Base-by-base conservation (phyloP, 2,797 vertebrate genomes). In the Benthosema pterotum region DNA sequence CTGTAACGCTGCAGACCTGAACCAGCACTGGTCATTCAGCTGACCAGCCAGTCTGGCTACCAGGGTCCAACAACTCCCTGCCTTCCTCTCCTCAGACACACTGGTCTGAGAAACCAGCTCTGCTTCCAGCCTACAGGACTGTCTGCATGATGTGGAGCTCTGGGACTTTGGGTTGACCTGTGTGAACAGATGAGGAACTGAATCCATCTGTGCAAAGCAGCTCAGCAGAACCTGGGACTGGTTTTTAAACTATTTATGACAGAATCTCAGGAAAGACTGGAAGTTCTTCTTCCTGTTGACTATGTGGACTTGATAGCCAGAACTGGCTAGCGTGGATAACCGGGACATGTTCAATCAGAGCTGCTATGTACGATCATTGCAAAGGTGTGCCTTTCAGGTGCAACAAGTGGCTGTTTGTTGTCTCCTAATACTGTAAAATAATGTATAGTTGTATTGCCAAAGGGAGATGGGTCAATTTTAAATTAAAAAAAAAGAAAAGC, bases 21-120 rank as follows among this genome's bases (percentile, higher is more conserved):
- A 83, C 75, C 96, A 98, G 83, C 93, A 85, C 43, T 99, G 97
- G 97, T 58, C 83, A 50, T 94, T 98, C 78, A 92, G 90, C 66
- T 98, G 94, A 94, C 74, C 68, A 52, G 32, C 42, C 52, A 11
- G 43, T 57, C 57, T 15, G 42, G 15, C 62, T 45, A 14, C 22
- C 16, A n/a, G 3, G 65, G 73, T 83, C 50, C 47, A 59, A 60
- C 57, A 71, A 65, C 52, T 62, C 68, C 57, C 52, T n/a, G 25
- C 63, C 60, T 42, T 65, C 17, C 60, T 38, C 22, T 65, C 61
- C 18, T 70, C 54, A 69, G 62, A 74, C 77, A 65, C 11, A 38
- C 7, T 0, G 49, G 42, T 50, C 56, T 16, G 0, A 63, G 63
- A 57, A 54, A 57, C 51, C 54, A 64, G 57, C 56, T 55, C 46